Percentiles rank a stretch among this genome's conserved stretches.
Conservation (phyloP, 2,113 vertebrate genomes). For the Perognathus longimembris region DNA sequence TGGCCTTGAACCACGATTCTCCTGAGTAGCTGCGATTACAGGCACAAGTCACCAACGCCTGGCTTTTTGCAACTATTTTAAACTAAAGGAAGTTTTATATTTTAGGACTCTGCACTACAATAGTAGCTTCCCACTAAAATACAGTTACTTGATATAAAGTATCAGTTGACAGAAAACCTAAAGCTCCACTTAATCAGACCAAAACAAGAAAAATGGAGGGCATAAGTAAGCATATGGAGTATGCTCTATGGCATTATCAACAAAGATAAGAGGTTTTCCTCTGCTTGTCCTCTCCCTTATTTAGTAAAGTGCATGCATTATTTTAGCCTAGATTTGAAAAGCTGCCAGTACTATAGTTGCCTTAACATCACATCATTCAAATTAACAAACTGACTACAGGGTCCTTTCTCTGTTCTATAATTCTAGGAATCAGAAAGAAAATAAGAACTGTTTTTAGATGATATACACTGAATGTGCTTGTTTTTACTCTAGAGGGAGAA, state of each 20-base stretch:
- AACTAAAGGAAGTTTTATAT: constrained; percentile 54
- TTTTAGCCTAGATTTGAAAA: constrained; percentile 77
- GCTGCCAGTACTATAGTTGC: constrained; percentile 70
- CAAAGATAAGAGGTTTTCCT: constrained; percentile 53
- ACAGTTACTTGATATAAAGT: constrained; percentile 51
- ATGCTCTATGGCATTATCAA: constrained; percentile 57
- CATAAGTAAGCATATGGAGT: background rate
- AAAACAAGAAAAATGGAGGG: constrained; percentile 59
- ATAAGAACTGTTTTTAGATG: constrained; percentile 66
- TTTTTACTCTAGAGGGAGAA: constrained; percentile 30
- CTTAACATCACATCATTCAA: constrained; percentile 69
- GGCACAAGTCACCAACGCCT: no score
- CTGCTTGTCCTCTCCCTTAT: constrained; percentile 66
- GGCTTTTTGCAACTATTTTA: constrained; percentile 26
- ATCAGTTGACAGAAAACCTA: constrained; percentile 62
- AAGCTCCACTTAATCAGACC: constrained; percentile 64
- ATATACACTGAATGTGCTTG: constrained; percentile 51
- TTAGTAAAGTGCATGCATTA: constrained; percentile 65
- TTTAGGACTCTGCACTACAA: constrained; percentile 36
- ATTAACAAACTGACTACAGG: constrained; percentile 72
- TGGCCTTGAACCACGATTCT: no score
- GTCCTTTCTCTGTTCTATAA: constrained; percentile 76
- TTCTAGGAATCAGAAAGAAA: constrained; percentile 77
- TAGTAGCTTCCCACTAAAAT: constrained; percentile 56
- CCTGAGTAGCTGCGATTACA: no score